Conservation (phyloP, 1,140 invertebrate species). For the Scaptomyza montana region DNA sequence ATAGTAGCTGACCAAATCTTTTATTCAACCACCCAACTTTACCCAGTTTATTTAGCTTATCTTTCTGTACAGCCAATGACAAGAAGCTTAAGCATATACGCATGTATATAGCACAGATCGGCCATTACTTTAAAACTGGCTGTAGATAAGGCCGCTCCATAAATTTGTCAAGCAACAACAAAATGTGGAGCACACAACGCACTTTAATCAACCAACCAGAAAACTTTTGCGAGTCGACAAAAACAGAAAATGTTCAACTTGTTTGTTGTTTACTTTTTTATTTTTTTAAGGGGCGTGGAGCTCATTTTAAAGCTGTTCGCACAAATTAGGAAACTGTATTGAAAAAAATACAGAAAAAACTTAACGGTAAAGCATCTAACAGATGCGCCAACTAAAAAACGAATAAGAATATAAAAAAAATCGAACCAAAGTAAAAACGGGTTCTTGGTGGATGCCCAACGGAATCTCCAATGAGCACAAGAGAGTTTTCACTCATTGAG, state of each 20-base stretch:
- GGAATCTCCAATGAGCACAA: constrained; percentile 33
- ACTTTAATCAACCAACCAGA: constrained; percentile 68
- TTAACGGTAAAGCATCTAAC: constrained; percentile 69
- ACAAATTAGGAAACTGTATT: constrained; percentile 31
- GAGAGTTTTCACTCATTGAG: constrained; percentile 46
- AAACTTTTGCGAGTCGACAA: constrained; percentile 31
- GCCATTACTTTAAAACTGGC: constrained; percentile 30
- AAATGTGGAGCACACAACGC: constrained; percentile 21
- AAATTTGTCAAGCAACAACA: neutral
- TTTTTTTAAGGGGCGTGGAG: constrained; percentile 57
- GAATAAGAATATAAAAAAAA: constrained; percentile 11
- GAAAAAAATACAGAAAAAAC: constrained; percentile 42
- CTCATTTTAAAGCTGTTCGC: constrained; percentile 59
- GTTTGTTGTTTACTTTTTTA: neutral
- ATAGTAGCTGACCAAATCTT: neutral
- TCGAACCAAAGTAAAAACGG: constrained; percentile 34
- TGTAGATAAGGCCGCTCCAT: constrained; percentile 18
- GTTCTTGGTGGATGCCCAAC: constrained; percentile 62
- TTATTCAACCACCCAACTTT: neutral
- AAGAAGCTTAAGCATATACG: constrained; percentile 9
- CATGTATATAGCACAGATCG: constrained; percentile 22
- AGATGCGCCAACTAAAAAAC: constrained; percentile 60
- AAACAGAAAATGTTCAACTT: constrained; percentile 4
- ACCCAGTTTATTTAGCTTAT: neutral
- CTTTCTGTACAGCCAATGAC: constrained; percentile 23